phyloP scores from a whole-genome alignment of 2,888 invertebrate species.

The Ophioninae sp. region DNA sequence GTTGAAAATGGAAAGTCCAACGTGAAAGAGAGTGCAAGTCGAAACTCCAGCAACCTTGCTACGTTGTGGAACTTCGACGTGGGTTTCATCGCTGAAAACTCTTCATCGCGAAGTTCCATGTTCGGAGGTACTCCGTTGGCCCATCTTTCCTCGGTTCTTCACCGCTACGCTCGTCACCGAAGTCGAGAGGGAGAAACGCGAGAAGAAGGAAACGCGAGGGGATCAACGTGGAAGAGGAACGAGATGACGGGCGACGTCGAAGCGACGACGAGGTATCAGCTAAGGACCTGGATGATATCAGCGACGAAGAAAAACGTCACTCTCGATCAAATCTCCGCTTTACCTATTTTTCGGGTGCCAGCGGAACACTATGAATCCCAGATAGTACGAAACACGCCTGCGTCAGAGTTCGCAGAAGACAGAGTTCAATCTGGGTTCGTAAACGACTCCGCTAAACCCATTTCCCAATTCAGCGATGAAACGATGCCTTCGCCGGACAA shows the following conservation, averaged over 20 bases:
- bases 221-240: constrained; percentile 23
- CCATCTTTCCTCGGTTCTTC: background rate
- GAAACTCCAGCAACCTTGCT: constrained; percentile 13
- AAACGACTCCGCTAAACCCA: constrained; percentile 19
- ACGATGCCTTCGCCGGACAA: constrained; percentile 23
- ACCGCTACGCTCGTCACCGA: constrained; percentile 15
- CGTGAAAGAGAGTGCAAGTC: constrained; percentile 4
- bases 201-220: constrained; percentile 31
- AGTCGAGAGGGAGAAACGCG: constrained; percentile 37
- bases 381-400: constrained; percentile 24
- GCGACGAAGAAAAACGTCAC: constrained; percentile 11
- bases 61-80: constrained; percentile 19
- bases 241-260: background rate
- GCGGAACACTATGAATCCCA: constrained; percentile 22
- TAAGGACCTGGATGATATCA: constrained; percentile 12
- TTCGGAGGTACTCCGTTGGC: constrained; percentile 2
- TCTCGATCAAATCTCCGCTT: background rate
- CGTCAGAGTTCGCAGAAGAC: constrained; percentile 24
- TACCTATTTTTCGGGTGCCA: constrained; percentile 22
- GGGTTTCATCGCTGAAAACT: constrained; percentile 37
- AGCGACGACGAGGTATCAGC: background rate
- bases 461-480: constrained; percentile 17
- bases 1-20: constrained; percentile 2
- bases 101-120: constrained; percentile 22
- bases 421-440: constrained; percentile 6